These are phyloP conservation scores for Lycodopsis pacificus DNA, from an alignment of 2,797 vertebrate species.

Conservation along the genomic window DNA sequence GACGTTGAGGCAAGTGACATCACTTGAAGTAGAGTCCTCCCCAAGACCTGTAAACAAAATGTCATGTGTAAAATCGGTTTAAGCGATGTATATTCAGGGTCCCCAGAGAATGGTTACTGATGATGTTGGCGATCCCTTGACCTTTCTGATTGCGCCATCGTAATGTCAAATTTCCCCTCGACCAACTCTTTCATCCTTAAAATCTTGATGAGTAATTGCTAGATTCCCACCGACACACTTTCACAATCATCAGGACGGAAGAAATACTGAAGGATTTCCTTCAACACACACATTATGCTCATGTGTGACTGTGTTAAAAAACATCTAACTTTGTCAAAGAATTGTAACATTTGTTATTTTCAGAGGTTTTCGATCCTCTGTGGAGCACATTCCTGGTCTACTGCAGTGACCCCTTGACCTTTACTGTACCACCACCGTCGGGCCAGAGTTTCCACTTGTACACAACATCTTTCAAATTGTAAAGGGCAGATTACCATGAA, in stretches of 20 bases:
- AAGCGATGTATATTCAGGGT: not conserved
- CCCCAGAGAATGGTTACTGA: not conserved
- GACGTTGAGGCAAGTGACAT: not conserved
- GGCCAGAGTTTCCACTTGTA: conserved; percentile 31
- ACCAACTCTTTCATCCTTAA: not conserved
- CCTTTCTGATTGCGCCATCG: not conserved
- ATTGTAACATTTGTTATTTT: not conserved
- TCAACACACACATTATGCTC: not conserved
- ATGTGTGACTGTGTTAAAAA: not conserved
- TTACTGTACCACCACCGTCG: conserved; percentile 43
- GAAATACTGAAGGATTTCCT: not conserved
- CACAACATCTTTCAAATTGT: conserved; percentile 41
- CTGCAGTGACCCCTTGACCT: conserved; percentile 53
- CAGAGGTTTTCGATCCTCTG: not conserved
- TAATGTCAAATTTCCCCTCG: conserved; percentile 3
- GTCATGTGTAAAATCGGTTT: not conserved
- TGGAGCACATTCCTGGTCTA: conserved; percentile 28
- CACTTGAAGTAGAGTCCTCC: not conserved
- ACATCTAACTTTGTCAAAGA: not conserved
- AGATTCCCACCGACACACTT: not conserved
- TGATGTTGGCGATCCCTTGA: conserved; percentile 10
- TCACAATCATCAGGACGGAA: not conserved
- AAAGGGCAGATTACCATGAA: conserved; percentile 64
- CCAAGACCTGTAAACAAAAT: not conserved
- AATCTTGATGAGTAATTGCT: not conserved